A percentile compares a stretch with the other conserved stretches of the same genome.
phyloP scores from a whole-genome alignment of 1,140 invertebrate species.

The Sogatella furcifera region DNA sequence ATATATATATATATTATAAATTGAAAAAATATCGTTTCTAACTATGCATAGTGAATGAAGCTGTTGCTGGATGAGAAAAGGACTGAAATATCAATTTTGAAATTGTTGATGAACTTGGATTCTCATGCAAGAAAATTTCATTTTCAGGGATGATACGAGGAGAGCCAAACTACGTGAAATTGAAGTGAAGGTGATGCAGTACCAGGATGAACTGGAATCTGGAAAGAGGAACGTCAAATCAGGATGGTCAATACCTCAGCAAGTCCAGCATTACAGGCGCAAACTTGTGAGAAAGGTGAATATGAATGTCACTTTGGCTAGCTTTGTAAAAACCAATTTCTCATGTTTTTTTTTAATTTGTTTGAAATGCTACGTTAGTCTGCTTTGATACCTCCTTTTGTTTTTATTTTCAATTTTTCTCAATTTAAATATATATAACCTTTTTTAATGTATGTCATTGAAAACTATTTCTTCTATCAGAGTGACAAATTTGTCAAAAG shows the following conservation, averaged over 20 bases:
- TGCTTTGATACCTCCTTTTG: background rate
- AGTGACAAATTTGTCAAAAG: too few relatives aligned
- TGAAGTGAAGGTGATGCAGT: slow-evolving; percentile 88
- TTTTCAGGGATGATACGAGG: slow-evolving; percentile 48
- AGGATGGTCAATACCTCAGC: slow-evolving; percentile 65
- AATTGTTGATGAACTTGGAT: too few relatives aligned
- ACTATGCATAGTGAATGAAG: too few relatives aligned
- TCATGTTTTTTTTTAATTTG: background rate
- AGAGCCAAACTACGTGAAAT: slow-evolving; percentile 80
- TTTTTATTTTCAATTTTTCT: background rate
- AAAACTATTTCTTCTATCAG: too few relatives aligned
- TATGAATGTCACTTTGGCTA: background rate
- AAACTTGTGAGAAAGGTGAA: slow-evolving; percentile 76
- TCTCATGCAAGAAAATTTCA: too few relatives aligned
- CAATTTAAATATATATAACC: background rate
- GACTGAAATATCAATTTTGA: too few relatives aligned
- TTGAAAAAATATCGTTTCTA: too few relatives aligned
- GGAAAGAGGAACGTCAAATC: slow-evolving; percentile 65
- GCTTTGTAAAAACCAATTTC: background rate
- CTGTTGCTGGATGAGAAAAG: too few relatives aligned
- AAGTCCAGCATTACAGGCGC: slow-evolving; percentile 84
- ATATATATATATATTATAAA: too few relatives aligned
- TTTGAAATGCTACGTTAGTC: background rate
- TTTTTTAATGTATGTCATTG: too few relatives aligned
- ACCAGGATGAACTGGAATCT: slow-evolving; percentile 91